Evolutionary conservation across 2,888 invertebrate genomes (phyloP).

Genomic region (Athrips mouffetella): DNA sequence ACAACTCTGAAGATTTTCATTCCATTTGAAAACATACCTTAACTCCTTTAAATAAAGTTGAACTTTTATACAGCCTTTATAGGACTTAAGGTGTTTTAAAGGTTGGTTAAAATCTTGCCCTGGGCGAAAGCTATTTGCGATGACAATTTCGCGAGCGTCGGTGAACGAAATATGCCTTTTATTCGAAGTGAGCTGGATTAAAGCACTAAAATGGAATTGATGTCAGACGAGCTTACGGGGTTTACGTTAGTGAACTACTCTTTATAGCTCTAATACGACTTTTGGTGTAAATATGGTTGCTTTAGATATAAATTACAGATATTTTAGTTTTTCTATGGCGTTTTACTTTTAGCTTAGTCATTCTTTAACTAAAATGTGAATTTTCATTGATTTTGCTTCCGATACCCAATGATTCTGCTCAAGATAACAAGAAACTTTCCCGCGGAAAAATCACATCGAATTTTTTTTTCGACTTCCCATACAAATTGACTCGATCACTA

Average conservation of each 20-base stretch:
- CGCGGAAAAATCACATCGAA: no score
- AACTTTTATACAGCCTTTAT: slow-evolving; percentile 12
- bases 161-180: slow-evolving; percentile 78
- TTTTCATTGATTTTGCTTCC: no score
- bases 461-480: no score
- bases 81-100: slow-evolving; percentile 37
- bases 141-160: slow-evolving; percentile 76
- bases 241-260: slow-evolving; percentile 55
- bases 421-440: no score
- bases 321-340: no score
- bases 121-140: slow-evolving; percentile 76
- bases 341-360: no score
- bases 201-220: slow-evolving; percentile 75
- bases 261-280: not conserved
- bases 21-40: not conserved
- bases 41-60: not conserved
- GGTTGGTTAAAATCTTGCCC: slow-evolving; percentile 38
- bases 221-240: slow-evolving; percentile 67
- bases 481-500: no score
- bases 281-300: no score
- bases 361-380: no score
- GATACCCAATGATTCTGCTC: no score
- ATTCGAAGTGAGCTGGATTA: slow-evolving; percentile 74
- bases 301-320: no score
- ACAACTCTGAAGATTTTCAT: slow-evolving; percentile 50